Evolutionary conservation across 2,888 invertebrate species (phyloP), one percentile per base, ranked within the genome.

Genomic region (Pyrgus malvae): DNA sequence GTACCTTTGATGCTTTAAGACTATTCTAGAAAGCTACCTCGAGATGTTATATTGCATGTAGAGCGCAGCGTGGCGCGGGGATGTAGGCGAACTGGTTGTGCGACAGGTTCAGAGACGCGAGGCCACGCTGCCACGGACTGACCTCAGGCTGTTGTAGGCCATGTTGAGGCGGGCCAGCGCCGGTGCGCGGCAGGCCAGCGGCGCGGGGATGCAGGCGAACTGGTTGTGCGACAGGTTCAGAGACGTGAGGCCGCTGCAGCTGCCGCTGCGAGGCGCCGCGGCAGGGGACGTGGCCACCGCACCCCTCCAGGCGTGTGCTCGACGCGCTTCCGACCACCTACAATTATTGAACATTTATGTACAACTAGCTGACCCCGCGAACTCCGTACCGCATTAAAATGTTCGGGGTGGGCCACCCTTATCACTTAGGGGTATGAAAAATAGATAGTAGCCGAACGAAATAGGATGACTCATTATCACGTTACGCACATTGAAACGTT

Each of bases 171-270:
- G 91, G 0, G 96, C 95, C 21, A 99, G 91, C 66, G 94, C 93
- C 0, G 97, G 95, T 3, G 97, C 98, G 54, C 97, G 91, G 75
- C 99, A 99, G 1, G 99, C 95, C 31, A 99, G 85, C 40, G 96
- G 95, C 1, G 93, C 92, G 0, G 99, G 99, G 57, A 99, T 94
- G 64, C 94, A 93, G 25, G 94, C 94, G 78, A 99, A 97, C 65
- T 95, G 92, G 91, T 99, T 99, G 84, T 98, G 96, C 0, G 98
- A 95, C 27, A 99, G 90, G 86, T 98, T 98, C 3, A 99, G 91
- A 0, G 95, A 92, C 1, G 94, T 91, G 7, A 97, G 82, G 59
- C 94, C 92, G 0, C 95, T 94, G 42, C 92, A 93, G 0, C 92
- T 92, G 19, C 38, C 45, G 93, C 93, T n/a, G 46, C 57, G 60